Percentiles rank a stretch among this genome's conserved stretches.
Evolutionary conservation across 2,888 invertebrate species (phyloP).

Genomic region (Taphrorychus bicolor): DNA sequence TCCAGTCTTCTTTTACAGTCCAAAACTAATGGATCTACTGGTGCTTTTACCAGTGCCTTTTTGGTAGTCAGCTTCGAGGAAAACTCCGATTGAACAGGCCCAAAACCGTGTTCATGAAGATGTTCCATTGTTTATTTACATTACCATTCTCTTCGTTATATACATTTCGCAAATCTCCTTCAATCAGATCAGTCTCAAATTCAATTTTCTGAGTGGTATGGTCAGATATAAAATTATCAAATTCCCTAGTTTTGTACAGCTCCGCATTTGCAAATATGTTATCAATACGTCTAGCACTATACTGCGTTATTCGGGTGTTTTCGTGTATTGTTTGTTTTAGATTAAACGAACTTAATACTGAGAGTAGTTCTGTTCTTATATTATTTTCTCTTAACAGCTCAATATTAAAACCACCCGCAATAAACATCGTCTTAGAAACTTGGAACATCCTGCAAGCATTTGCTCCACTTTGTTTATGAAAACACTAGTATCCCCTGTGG

Average conservation of each 20-base stretch:
- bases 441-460: too few species aligned
- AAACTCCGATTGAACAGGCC: background rate
- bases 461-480: too few species aligned
- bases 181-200: background rate
- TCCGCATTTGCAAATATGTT: background rate
- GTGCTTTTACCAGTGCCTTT: too few species aligned
- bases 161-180: background rate
- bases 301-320: background rate
- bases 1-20: background rate
- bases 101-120: background rate
- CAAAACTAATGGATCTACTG: background rate
- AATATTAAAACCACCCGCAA: background rate
- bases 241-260: background rate
- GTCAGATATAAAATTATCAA: too few species aligned
- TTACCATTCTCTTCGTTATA: background rate
- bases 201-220: too few species aligned
- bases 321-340: background rate
- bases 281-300: background rate
- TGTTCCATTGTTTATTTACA: background rate
- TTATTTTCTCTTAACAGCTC: background rate
- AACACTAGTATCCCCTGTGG: too few species aligned
- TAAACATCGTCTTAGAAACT: too few species aligned
- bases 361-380: background rate
- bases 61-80: too few species aligned
- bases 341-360: background rate